phyloP scores from a whole-genome alignment of 2,888 invertebrate genomes.

The Odontothrips loti region DNA sequence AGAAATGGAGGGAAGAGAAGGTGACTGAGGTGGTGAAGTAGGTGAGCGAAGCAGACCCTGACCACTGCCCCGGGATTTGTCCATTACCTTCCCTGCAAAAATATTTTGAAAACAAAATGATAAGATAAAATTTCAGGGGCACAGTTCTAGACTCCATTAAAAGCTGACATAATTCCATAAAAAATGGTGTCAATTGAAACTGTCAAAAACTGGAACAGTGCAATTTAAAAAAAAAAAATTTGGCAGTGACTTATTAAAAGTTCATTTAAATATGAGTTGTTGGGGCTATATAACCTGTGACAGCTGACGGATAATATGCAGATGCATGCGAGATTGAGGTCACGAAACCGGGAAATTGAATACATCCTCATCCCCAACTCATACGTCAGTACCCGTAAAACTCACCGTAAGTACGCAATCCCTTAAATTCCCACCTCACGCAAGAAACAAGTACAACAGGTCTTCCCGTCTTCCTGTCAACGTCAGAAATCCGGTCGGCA shows the following conservation, averaged over 20 bases:
- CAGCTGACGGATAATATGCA: background rate
- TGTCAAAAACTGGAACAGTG: background rate
- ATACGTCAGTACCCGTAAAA: background rate
- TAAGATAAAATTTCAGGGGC: background rate
- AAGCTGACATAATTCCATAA: background rate
- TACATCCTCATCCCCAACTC: background rate
- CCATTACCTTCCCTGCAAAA: background rate
- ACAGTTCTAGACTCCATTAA: background rate
- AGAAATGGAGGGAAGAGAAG: background rate
- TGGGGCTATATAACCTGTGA: background rate
- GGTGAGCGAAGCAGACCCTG: background rate
- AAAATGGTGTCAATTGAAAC: background rate
- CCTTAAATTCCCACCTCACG: background rate
- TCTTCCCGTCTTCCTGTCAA: too few relatives aligned
- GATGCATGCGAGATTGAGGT: background rate
- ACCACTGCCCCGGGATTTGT: background rate
- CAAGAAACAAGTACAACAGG: too few relatives aligned
- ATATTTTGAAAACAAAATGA: background rate
- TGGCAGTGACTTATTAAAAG: background rate
- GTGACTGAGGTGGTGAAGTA: background rate
- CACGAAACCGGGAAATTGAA: background rate
- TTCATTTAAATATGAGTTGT: background rate
- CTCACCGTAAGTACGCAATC: background rate
- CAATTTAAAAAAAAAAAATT: background rate
- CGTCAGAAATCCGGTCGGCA: too few relatives aligned